A percentile compares a stretch with the other conserved stretches of the same genome.
Conservation (phyloP, 1,140 invertebrate species). For the Drosophila nikananu region DNA sequence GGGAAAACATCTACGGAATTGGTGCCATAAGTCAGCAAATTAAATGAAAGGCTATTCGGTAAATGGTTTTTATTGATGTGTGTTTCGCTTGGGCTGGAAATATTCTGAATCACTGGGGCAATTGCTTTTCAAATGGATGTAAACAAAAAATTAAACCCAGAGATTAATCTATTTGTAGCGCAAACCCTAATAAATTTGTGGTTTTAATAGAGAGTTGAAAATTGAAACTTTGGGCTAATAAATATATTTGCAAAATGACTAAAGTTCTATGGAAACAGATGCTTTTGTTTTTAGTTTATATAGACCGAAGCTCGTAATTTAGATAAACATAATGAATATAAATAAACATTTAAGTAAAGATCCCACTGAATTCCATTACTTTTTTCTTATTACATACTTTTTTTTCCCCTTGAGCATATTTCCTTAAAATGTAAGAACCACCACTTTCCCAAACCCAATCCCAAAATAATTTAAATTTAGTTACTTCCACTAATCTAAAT, state of each 20-base stretch:
- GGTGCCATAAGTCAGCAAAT: conserved; percentile 37
- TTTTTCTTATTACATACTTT: no score
- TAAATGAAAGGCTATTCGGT: conserved; percentile 40
- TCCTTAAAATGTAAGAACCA: neutral
- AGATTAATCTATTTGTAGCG: conserved; percentile 10
- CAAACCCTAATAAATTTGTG: neutral
- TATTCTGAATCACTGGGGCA: conserved; percentile 6
- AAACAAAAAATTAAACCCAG: conserved; percentile 1
- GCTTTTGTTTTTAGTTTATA: neutral
- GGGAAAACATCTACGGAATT: conserved; percentile 40
- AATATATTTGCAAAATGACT: neutral
- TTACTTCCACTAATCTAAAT: neutral
- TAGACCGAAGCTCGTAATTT: neutral
- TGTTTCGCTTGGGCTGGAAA: conserved; percentile 7
- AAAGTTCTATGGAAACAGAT: neutral
- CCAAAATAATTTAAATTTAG: conserved; percentile 22
- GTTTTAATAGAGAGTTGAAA: neutral
- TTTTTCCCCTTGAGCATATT: no score
- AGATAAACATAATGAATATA: neutral
- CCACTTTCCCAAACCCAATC: neutral
- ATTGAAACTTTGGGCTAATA: neutral
- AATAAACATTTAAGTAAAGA: neutral
- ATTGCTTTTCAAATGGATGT: conserved; percentile 21
- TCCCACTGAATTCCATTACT: neutral
- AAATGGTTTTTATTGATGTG: conserved; percentile 42